Conservation (phyloP, 1,140 invertebrate genomes). For the Tetraneura akinire region DNA sequence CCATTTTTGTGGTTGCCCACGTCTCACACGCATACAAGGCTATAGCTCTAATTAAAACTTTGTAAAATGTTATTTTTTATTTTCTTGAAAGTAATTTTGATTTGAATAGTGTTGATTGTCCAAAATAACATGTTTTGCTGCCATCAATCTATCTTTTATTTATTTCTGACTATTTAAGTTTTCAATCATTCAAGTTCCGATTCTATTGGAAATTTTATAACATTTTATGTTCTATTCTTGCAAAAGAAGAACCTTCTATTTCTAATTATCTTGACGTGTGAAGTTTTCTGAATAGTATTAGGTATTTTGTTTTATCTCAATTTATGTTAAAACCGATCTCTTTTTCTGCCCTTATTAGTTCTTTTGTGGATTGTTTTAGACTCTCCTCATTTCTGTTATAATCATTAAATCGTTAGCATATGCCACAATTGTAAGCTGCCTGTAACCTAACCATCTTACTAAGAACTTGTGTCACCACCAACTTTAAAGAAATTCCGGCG, state of each 20-base stretch:
- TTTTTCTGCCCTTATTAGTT: conserved; percentile 4
- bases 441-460: background rate
- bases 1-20: too few relatives aligned
- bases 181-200: background rate
- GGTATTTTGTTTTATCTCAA: too few relatives aligned
- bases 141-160: conserved; percentile 6
- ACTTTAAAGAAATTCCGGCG: background rate
- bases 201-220: background rate
- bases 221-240: background rate
- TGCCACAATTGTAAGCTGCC: background rate
- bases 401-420: conserved; percentile 1
- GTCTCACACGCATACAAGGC: background rate
- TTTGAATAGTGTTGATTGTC: background rate
- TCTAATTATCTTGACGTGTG: background rate
- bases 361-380: conserved; percentile 21
- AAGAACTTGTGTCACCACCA: conserved; percentile 13
- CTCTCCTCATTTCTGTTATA: background rate
- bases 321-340: conserved; percentile 8
- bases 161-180: background rate
- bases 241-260: conserved; percentile 26
- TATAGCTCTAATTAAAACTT: conserved; percentile 1
- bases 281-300: conserved; percentile 5
- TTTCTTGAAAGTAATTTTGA: conserved; percentile 33
- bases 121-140: conserved; percentile 12
- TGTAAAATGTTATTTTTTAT: conserved; percentile 12